phyloP scores from a whole-genome alignment of 2,797 vertebrate species.

The Fistularia tabacaria region DNA sequence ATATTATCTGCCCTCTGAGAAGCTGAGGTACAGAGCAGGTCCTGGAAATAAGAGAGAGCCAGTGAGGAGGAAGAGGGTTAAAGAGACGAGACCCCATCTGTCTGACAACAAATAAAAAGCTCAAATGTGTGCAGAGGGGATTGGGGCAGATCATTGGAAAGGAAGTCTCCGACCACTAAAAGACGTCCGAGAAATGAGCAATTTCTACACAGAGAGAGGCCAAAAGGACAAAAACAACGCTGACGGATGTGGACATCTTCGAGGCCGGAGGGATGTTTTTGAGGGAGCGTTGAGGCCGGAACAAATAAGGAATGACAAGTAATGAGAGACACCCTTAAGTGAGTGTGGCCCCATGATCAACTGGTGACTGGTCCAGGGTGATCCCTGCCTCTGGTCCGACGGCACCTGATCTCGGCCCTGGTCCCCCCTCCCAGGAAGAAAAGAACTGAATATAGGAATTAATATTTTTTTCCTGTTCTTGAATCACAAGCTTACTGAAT shows the following conservation, averaged over 20 bases:
- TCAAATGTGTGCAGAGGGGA: no score
- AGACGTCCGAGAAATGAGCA: no score
- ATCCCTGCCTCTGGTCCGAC: no score
- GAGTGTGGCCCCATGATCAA: no score
- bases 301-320: slow-evolving; percentile 21
- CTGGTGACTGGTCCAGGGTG: no score
- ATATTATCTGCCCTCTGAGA: slow-evolving; percentile 10
- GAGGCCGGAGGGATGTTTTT: background rate
- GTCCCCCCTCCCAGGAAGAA: no score
- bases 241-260: slow-evolving; percentile 1
- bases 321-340: slow-evolving; percentile 35
- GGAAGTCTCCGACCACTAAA: slow-evolving; percentile 31
- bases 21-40: slow-evolving; percentile 19
- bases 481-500: no score
- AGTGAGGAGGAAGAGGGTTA: background rate
- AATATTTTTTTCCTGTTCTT: no score
- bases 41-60: background rate
- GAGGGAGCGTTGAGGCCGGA: slow-evolving; percentile 14
- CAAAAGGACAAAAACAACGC: slow-evolving; percentile 3
- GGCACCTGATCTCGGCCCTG: no score
- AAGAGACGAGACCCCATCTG: slow-evolving; percentile 5
- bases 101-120: slow-evolving; percentile 6
- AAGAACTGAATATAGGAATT: no score
- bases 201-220: background rate
- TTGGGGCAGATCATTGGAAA: slow-evolving; percentile 29